phyloP scores from a whole-genome alignment of 2,888 invertebrate species.

The Idaea biselata region DNA sequence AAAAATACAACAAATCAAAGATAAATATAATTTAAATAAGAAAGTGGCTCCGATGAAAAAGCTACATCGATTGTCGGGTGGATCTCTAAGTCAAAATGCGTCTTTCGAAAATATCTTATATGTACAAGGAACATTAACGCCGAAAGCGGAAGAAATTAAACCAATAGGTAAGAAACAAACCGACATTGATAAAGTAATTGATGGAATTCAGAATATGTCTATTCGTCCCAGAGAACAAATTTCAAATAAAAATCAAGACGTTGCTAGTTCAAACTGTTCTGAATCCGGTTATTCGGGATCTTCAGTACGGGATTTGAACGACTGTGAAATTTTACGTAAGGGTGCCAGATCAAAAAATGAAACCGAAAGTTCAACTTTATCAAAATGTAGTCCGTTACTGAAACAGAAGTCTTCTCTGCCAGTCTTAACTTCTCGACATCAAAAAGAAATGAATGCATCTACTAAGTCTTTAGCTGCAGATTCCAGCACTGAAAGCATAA shows the following conservation, averaged over 20 bases:
- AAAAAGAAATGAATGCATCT: slow-evolving; percentile 38
- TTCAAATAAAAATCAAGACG: slow-evolving; percentile 40
- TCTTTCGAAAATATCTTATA: slow-evolving; percentile 34
- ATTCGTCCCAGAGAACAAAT: slow-evolving; percentile 33
- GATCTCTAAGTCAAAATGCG: slow-evolving; percentile 1
- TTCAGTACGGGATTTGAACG: slow-evolving; percentile 42
- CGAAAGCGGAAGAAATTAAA: slow-evolving; percentile 32
- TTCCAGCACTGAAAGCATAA: slow-evolving; percentile 33
- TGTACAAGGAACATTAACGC: slow-evolving; percentile 49
- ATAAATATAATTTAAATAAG: slow-evolving; percentile 8
- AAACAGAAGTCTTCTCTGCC: slow-evolving; percentile 50
- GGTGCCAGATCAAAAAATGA: slow-evolving; percentile 24
- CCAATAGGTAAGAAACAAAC: slow-evolving; percentile 23
- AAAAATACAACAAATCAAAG: slow-evolving; percentile 16
- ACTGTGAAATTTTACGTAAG: slow-evolving; percentile 32
- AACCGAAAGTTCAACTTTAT: slow-evolving; percentile 23
- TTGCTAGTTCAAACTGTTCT: slow-evolving; percentile 49
- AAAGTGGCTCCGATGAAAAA: background rate
- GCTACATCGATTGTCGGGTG: background rate
- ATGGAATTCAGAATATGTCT: slow-evolving; percentile 35
- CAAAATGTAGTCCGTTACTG: slow-evolving; percentile 22
- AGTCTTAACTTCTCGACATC: slow-evolving; percentile 33
- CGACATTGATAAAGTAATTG: slow-evolving; percentile 30
- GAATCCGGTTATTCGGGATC: slow-evolving; percentile 59
- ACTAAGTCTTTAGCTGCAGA: slow-evolving; percentile 48